phyloP scores from a whole-genome alignment of 2,113 vertebrate species.

The Carassius gibelio region DNA sequence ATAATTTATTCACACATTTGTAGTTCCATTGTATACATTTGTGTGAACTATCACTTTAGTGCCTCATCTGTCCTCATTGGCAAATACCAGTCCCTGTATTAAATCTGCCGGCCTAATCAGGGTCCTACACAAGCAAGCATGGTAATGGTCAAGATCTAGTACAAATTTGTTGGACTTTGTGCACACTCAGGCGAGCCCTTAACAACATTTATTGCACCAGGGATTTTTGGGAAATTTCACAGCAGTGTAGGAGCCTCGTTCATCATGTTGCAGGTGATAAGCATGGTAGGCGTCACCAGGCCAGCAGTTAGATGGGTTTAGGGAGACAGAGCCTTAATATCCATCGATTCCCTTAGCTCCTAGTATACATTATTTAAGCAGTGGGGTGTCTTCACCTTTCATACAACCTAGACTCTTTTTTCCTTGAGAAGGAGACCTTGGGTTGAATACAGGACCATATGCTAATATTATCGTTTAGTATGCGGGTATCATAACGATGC shows the following conservation, averaged over 20 bases:
- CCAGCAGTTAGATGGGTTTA: constrained; percentile 42
- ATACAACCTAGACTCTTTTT: constrained; percentile 39
- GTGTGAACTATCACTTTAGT: constrained; percentile 5
- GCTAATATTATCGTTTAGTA: constrained; percentile 59
- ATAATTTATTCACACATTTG: neutral
- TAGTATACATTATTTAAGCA: constrained; percentile 49
- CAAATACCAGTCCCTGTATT: constrained; percentile 35
- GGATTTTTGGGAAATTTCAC: constrained; percentile 55
- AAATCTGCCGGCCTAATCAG: constrained; percentile 46
- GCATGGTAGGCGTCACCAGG: constrained; percentile 54
- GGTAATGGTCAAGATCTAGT: constrained; percentile 43
- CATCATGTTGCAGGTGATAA: constrained; percentile 55
- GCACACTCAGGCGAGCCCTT: constrained; percentile 47
- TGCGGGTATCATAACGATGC: constrained; percentile 57
- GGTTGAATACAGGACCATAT: constrained; percentile 52
- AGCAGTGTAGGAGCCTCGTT: constrained; percentile 42
- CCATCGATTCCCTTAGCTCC: constrained; percentile 53
- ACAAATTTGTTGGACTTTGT: constrained; percentile 52
- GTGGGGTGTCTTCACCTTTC: constrained; percentile 42
- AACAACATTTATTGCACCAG: constrained; percentile 54
- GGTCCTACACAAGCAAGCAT: constrained; percentile 37
- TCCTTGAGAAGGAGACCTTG: constrained; percentile 35
- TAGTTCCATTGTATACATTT: neutral
- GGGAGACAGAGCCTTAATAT: constrained; percentile 47
- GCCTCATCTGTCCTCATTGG: constrained; percentile 28